A percentile compares a stretch with the other conserved stretches of the same genome.
These are phyloP conservation scores for Carassius gibelio DNA, from an alignment of 2,113 vertebrate species.

Conservation along the genomic window DNA sequence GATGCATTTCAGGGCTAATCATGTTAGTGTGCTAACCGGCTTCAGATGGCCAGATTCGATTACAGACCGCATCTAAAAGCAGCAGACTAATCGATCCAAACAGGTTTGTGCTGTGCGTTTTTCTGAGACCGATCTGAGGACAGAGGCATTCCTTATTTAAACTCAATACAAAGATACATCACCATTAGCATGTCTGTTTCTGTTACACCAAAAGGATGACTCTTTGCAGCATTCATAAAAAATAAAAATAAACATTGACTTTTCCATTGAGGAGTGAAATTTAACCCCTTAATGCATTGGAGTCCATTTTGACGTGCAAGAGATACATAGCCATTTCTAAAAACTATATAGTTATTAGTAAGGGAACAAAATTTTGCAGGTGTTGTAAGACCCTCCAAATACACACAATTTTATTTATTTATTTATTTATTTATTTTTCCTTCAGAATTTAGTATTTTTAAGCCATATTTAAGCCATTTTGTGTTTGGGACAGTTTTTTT, in stretches of 20 bases:
- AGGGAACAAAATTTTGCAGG: not conserved
- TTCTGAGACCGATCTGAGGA: not conserved
- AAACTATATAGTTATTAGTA: not conserved
- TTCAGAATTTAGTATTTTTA: no score
- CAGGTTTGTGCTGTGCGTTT: not conserved
- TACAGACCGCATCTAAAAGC: conserved; percentile 18
- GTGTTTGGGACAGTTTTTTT: no score
- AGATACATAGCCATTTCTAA: not conserved
- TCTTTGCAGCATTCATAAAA: not conserved
- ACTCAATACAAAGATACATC: conserved; percentile 23
- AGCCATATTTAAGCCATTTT: no score
- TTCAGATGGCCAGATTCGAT: conserved; percentile 75
- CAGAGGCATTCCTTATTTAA: conserved; percentile 4
- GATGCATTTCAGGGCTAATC: conserved; percentile 73
- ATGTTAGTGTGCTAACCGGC: conserved; percentile 74
- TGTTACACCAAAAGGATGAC: not conserved
- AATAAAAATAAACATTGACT: no score
- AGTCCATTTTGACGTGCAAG: not conserved
- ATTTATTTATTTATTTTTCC: no score
- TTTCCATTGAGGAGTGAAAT: no score
- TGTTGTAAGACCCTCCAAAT: not conserved
- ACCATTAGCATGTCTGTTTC: not conserved
- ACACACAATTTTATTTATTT: not conserved
- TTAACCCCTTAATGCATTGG: no score
- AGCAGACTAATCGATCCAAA: conserved; percentile 31